A percentile compares a stretch with the other conserved stretches of the same genome.
Evolutionary conservation across 2,888 invertebrate species (phyloP).

Genomic region (Lepidonotus clava): DNA sequence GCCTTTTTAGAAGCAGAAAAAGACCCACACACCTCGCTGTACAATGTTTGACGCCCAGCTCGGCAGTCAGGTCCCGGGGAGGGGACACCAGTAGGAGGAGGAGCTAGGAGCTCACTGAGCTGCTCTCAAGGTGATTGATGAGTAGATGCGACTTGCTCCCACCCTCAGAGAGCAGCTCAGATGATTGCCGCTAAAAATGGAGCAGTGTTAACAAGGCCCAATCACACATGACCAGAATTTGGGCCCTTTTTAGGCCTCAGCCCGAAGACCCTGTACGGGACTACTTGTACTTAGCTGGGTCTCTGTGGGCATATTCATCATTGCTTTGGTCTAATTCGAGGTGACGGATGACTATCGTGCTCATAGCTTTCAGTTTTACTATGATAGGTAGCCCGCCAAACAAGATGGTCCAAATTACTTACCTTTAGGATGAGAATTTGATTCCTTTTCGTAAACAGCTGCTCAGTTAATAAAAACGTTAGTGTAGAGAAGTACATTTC

Average conservation of each 20-base stretch:
- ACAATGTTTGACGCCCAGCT: neutral
- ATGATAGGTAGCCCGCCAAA: neutral
- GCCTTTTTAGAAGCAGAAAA: neutral
- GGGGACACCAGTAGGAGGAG: too few species aligned
- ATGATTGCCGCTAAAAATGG: slow-evolving; percentile 31
- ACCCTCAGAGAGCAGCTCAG: slow-evolving; percentile 9
- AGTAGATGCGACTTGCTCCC: slow-evolving; percentile 18
- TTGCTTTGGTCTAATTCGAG: neutral
- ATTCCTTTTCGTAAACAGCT: neutral
- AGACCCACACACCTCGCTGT: neutral
- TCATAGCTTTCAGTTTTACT: neutral
- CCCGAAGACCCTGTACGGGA: neutral
- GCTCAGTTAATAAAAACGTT: neutral
- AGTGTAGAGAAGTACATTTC: too few species aligned
- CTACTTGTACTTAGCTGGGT: neutral
- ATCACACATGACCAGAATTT: slow-evolving; percentile 50
- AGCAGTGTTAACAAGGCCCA: slow-evolving; percentile 46
- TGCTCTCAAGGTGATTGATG: neutral
- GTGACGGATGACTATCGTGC: neutral
- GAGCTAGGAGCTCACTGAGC: neutral
- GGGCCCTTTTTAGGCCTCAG: neutral
- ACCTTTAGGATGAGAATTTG: neutral
- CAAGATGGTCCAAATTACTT: neutral
- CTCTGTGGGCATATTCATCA: neutral
- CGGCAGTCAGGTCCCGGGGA: neutral